phyloP scores from a whole-genome alignment of 2,113 vertebrate species.

The Ciconia stormi region DNA sequence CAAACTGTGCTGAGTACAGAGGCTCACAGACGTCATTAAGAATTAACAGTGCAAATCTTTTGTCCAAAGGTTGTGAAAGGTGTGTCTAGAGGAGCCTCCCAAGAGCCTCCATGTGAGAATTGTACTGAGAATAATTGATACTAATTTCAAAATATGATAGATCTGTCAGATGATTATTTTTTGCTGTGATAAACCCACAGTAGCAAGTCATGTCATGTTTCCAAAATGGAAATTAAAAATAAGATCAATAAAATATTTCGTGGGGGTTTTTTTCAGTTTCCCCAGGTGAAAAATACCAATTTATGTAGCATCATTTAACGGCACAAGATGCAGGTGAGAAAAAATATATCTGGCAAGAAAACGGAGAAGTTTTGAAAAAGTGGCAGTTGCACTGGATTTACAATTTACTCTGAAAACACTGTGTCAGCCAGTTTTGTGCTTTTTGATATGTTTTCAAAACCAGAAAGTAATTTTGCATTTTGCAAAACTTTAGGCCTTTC shows the following conservation, averaged over 20 bases:
- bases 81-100: neutral
- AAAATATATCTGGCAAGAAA: neutral
- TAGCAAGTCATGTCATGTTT: neutral
- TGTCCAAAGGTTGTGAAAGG: neutral
- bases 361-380: neutral
- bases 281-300: neutral
- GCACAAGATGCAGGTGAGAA: neutral
- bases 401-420: neutral
- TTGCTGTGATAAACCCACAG: neutral
- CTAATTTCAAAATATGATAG: neutral
- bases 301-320: neutral
- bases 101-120: neutral
- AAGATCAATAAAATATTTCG: neutral
- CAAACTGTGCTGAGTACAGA: neutral
- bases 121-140: neutral
- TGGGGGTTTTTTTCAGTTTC: neutral
- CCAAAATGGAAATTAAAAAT: neutral
- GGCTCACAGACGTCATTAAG: neutral
- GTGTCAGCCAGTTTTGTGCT: rapidly evolving
- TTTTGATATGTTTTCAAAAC: neutral
- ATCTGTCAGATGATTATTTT: neutral
- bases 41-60: neutral
- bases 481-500: neutral
- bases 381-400: neutral
- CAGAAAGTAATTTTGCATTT: neutral